phyloP scores from a whole-genome alignment of 1,140 invertebrate genomes.

The Rhopalosiphum padi region DNA sequence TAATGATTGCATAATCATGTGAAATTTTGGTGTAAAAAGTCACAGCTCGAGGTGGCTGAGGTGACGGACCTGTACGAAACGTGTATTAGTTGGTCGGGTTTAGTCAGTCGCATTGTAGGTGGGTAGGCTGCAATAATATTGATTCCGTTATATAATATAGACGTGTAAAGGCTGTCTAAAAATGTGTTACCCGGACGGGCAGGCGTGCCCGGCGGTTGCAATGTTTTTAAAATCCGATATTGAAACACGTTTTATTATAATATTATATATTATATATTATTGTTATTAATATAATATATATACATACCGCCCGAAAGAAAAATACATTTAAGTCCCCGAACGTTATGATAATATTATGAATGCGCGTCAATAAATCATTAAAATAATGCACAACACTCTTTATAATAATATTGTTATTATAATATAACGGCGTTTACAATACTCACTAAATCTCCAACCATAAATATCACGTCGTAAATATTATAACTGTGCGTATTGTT shows the following conservation, averaged over 20 bases:
- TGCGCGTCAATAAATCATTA: not conserved
- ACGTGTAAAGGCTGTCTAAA: not conserved
- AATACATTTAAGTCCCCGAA: not conserved
- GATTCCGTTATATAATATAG: not conserved
- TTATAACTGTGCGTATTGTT: constrained; percentile 9
- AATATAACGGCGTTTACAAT: not conserved
- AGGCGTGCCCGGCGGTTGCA: not conserved
- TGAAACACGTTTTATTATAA: not conserved
- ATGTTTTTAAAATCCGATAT: not conserved
- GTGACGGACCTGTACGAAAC: too few species aligned
- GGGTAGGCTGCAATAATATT: not conserved
- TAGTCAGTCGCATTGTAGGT: not conserved
- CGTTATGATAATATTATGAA: not conserved
- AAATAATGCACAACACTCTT: not conserved
- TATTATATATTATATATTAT: not conserved
- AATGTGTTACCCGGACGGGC: not conserved
- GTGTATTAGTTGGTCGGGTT: not conserved
- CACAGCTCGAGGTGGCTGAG: too few species aligned
- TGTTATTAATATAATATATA: too few species aligned
- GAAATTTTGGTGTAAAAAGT: too few species aligned
- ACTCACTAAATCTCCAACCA: constrained; percentile 21
- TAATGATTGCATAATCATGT: too few species aligned
- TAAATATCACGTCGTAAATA: constrained; percentile 32
- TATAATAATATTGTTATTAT: not conserved
- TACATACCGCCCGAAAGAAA: not conserved